A percentile compares a stretch with the other conserved stretches of the same genome.
Evolutionary conservation across 2,888 invertebrate genomes (phyloP).

Genomic region (Ceraclea dissimilis): DNA sequence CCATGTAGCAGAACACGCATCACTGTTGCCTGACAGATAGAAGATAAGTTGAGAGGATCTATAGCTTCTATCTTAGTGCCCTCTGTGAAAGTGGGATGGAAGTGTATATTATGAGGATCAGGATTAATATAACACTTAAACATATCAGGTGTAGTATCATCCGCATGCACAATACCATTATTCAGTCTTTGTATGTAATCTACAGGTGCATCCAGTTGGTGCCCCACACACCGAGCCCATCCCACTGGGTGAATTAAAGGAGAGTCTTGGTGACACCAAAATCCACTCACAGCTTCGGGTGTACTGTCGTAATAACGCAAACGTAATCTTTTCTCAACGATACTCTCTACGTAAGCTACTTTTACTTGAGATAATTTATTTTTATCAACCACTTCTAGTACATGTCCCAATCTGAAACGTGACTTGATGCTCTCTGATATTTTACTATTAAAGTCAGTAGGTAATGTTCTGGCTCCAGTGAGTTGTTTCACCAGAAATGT

Average conservation of each 20-base stretch:
- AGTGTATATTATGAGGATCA: slow-evolving; percentile 32
- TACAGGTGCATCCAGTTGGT: slow-evolving; percentile 77
- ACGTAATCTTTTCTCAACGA: slow-evolving; percentile 86
- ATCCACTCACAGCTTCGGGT: slow-evolving; percentile 76
- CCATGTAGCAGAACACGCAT: slow-evolving; percentile 88
- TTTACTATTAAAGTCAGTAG: slow-evolving; percentile 86
- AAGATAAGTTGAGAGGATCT: slow-evolving; percentile 90
- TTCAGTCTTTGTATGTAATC: slow-evolving; percentile 69
- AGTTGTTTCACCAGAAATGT: slow-evolving; percentile 86
- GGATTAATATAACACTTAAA: slow-evolving; percentile 44
- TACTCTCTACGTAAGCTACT: slow-evolving; percentile 83
- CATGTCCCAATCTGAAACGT: slow-evolving; percentile 72
- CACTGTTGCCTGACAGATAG: slow-evolving; percentile 92
- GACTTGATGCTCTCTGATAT: slow-evolving; percentile 78
- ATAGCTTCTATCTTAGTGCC: slow-evolving; percentile 97
- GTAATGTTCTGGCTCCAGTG: slow-evolving; percentile 91
- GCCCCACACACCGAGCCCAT: slow-evolving; percentile 90
- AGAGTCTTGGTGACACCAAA: slow-evolving; percentile 96
- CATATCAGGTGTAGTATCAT: slow-evolving; percentile 74
- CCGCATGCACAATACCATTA: slow-evolving; percentile 60
- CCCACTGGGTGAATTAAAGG: slow-evolving; percentile 92
- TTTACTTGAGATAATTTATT: slow-evolving; percentile 89
- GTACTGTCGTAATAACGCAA: slow-evolving; percentile 82
- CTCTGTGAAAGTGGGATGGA: slow-evolving; percentile 54
- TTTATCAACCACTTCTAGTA: slow-evolving; percentile 93